Evolutionary conservation across 1,140 invertebrate genomes (phyloP).

Genomic region (Macrostomum lignano): DNA sequence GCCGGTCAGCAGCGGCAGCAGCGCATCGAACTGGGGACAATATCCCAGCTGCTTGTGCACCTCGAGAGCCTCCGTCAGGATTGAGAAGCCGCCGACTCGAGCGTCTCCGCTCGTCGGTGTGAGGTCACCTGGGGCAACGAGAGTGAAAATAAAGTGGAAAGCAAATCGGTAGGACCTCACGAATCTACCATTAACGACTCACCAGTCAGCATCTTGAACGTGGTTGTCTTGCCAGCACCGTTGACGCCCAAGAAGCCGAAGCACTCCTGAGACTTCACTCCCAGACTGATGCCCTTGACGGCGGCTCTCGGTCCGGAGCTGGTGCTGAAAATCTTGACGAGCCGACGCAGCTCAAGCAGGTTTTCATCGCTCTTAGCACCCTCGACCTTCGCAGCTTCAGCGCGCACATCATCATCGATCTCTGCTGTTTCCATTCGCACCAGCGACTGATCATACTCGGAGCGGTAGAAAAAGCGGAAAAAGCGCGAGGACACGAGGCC

Average conservation of each 20-base stretch:
- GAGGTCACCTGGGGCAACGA: no score
- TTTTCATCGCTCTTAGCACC: no score
- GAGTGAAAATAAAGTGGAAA: no score
- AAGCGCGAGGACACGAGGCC: no score
- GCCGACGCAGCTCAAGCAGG: no score
- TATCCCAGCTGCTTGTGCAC: conserved; percentile 29
- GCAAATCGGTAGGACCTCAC: no score
- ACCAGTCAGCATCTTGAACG: conserved; percentile 52
- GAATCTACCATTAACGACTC: conserved; percentile 33
- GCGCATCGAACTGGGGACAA: conserved; percentile 40
- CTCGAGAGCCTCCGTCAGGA: conserved; percentile 14
- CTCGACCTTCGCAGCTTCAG: no score
- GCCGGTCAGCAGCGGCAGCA: conserved; percentile 48
- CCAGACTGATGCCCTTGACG: conserved; percentile 41
- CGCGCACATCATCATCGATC: no score
- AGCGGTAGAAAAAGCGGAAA: no score
- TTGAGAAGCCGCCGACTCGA: conserved; percentile 18
- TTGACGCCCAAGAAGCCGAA: conserved; percentile 51
- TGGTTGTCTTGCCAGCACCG: conserved; percentile 66
- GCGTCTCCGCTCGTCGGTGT: conserved; percentile 36
- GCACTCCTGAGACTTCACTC: conserved; percentile 44
- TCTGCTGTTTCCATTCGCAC: no score
- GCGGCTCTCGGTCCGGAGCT: conserved; percentile 18
- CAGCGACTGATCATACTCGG: no score
- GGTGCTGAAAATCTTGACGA: conserved; percentile 7